Conservation (phyloP, 2,797 vertebrate genomes). For the Pantherophis vulpinus region DNA sequence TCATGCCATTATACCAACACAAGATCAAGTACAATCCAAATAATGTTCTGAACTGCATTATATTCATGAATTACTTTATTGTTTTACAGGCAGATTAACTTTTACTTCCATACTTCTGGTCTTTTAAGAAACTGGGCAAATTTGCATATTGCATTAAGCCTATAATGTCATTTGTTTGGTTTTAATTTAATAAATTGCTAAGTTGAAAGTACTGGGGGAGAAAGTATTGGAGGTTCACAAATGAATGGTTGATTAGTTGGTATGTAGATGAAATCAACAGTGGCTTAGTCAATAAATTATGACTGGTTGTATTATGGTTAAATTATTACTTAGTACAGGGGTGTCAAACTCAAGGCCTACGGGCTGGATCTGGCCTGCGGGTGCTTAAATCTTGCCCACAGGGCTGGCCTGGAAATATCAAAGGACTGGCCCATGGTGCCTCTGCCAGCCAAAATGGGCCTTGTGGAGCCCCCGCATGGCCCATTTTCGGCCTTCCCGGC, state of each 20-base stretch:
- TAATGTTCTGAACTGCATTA: not conserved
- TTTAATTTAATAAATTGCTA: not conserved
- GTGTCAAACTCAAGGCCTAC: too few species aligned
- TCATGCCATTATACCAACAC: not conserved
- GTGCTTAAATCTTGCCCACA: too few species aligned
- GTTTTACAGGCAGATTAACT: not conserved
- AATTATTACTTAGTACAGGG: not conserved
- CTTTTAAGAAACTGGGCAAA: not conserved
- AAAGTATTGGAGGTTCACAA: not conserved
- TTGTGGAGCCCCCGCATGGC: too few species aligned
- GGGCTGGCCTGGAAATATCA: too few species aligned
- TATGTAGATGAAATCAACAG: not conserved
- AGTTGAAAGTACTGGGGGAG: not conserved
- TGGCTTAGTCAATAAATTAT: not conserved
- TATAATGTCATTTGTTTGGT: not conserved
- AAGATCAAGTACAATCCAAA: not conserved
- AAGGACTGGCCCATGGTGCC: too few species aligned
- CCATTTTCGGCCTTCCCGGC: too few species aligned
- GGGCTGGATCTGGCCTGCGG: too few species aligned
- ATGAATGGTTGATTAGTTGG: not conserved
- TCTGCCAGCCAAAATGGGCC: too few species aligned
- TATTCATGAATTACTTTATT: not conserved
- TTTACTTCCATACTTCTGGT: fast-evolving
- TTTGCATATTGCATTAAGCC: not conserved
- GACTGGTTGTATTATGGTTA: not conserved